Evolutionary conservation across 2,888 invertebrate species (phyloP).

Genomic region (Sarcophaga caerulescens): DNA sequence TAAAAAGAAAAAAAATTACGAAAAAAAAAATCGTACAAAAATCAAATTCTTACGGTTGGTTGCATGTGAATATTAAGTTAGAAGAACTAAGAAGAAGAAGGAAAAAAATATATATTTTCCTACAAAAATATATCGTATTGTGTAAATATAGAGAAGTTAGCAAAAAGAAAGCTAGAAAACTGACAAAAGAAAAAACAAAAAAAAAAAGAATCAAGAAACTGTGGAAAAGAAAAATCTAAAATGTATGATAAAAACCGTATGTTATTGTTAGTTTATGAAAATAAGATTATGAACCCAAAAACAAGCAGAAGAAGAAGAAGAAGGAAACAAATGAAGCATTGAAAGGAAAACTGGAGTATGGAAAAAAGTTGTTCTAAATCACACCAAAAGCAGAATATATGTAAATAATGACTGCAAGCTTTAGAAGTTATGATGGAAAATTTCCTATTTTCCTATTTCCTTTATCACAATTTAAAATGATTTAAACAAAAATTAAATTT

Average conservation of each 20-base stretch:
- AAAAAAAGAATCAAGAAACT: slow-evolving; percentile 11
- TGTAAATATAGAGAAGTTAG: background rate
- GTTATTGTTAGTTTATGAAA: slow-evolving; percentile 55
- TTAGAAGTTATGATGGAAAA: slow-evolving; percentile 18
- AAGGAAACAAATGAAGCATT: slow-evolving; percentile 1
- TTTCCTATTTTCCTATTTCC: background rate
- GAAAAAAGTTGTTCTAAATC: background rate
- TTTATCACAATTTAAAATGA: background rate
- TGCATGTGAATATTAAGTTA: slow-evolving; percentile 64
- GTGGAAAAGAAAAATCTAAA: background rate
- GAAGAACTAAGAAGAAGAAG: background rate
- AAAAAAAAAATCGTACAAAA: slow-evolving; percentile 47
- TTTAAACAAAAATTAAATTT: background rate
- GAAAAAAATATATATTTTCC: slow-evolving; percentile 28
- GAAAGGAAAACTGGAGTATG: background rate
- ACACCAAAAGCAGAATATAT: background rate
- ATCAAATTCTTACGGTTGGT: slow-evolving; percentile 67
- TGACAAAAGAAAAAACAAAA: background rate
- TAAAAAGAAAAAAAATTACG: slow-evolving; percentile 27
- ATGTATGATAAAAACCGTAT: slow-evolving; percentile 59
- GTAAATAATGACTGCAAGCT: slow-evolving; percentile 35
- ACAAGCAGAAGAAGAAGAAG: background rate
- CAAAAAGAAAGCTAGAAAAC: background rate
- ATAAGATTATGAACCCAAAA: slow-evolving; percentile 29
- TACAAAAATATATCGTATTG: slow-evolving; percentile 1